Evolutionary conservation across 2,888 invertebrate genomes (phyloP), one percentile per base, ranked within the genome.

Genomic region (Ypsolopha sequella): DNA sequence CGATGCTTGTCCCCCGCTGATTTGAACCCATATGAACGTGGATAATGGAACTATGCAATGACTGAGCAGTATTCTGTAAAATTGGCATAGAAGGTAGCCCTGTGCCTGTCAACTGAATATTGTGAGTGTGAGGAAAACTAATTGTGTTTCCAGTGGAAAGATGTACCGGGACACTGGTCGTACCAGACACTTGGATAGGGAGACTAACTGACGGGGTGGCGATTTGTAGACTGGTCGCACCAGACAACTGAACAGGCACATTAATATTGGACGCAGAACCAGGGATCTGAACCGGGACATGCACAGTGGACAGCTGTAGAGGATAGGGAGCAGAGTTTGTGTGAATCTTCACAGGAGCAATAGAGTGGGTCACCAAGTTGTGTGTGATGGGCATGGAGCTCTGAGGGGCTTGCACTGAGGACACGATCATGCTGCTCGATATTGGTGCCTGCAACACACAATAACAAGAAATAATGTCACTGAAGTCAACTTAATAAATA

Each of bases 391-490:
- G 76, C 68, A 85, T 73, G 52, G 82, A 79, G 72, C 73, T 84
- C 70, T 80, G 81, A 53, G 82, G 71, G 62, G 76, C 75, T 64
- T 80, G 84, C 70, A 86, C 72, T 58, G 86, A 82, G 56, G 86
- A 79, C 65, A 86, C 80, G 66, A 86, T 80, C 86, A 85, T 85
- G 65, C 84, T 82, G 82, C 77, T 82, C 63, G 85, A 71, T 66
- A 77, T 80, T 67, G 85, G 84, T 68, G 82, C 76, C 86, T 86
- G 79, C 64, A 85, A 85, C 38, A 46, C 43, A 48, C 46, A 48
- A 41, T 49, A 53, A 38, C n/a, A 49, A 68, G 64, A 68, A 69
- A 68, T 64, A 63, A 65, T 63, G 69, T 73, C 66, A 75, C 64
- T 68, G 58, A 64, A 60, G 65, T 66, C 70, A 65, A 68, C 61